A percentile compares a stretch with the other conserved stretches of the same genome.
Evolutionary conservation across 2,888 invertebrate genomes (phyloP).

Genomic region (Nephrotoma flavescens): DNA sequence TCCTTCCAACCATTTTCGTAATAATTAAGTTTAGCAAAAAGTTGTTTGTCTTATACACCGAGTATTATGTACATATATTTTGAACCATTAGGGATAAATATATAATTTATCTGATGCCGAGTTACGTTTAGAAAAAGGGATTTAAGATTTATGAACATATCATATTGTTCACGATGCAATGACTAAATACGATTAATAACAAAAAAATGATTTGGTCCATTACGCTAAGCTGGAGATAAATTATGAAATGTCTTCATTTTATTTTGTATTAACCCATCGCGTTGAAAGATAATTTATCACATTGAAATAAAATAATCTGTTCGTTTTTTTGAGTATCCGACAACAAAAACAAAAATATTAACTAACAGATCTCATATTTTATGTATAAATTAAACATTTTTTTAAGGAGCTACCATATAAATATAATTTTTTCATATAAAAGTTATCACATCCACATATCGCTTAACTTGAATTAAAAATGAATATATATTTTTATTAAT

Average conservation of each 20-base stretch:
- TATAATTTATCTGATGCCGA: neutral
- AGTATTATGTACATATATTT: neutral
- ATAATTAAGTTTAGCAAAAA: neutral
- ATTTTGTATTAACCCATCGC: neutral
- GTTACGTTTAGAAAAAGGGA: neutral
- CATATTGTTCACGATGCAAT: neutral
- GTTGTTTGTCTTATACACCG: neutral
- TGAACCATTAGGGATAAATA: neutral
- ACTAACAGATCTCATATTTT: neutral
- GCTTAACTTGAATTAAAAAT: neutral
- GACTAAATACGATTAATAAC: neutral
- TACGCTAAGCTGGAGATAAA: neutral
- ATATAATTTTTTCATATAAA: neutral
- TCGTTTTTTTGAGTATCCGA: neutral
- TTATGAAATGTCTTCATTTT: neutral
- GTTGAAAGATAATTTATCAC: neutral
- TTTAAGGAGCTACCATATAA: neutral
- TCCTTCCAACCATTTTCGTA: neutral
- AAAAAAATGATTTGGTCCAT: neutral
- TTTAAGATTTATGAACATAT: neutral
- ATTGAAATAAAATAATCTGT: neutral
- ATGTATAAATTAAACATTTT: neutral
- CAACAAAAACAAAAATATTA: neutral
- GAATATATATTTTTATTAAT: neutral
- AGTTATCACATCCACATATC: neutral